Evolutionary conservation across 2,888 invertebrate species (phyloP).

Genomic region (Autographa pulchrina): DNA sequence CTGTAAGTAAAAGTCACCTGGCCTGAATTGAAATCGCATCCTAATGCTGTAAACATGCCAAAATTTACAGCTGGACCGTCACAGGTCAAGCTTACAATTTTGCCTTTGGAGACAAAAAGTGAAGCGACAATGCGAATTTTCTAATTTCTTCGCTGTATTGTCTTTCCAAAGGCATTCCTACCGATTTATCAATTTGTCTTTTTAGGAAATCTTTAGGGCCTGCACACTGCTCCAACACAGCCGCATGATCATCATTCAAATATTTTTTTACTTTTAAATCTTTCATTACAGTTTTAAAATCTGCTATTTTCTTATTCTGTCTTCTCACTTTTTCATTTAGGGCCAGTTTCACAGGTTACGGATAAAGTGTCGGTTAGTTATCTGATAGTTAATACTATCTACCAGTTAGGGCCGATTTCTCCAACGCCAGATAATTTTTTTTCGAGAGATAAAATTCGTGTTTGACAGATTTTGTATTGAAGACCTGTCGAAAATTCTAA

Average conservation of each 20-base stretch:
- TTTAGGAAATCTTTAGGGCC: constrained; percentile 18
- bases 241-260: constrained; percentile 14
- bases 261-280: constrained; percentile 18
- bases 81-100: constrained; percentile 23
- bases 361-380: too few species aligned
- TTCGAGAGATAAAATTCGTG: too few species aligned
- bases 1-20: background rate
- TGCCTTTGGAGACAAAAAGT: too few species aligned
- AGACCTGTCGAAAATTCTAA: too few species aligned
- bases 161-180: constrained; percentile 10
- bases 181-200: constrained; percentile 10
- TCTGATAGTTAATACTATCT: too few species aligned
- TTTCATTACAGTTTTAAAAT: constrained; percentile 15
- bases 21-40: too few species aligned
- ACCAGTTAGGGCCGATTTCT: too few species aligned
- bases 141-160: constrained; percentile 5
- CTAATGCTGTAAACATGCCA: background rate
- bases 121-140: background rate
- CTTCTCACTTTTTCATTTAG: constrained; percentile 24
- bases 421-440: too few species aligned
- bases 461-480: too few species aligned
- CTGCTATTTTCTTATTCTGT: constrained; percentile 20
- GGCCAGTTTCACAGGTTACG: background rate
- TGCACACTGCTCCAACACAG: constrained; percentile 18
- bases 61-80: constrained; percentile 21